Conservation (phyloP, 2,113 vertebrate genomes). For the Pelecanoides urinatrix region DNA sequence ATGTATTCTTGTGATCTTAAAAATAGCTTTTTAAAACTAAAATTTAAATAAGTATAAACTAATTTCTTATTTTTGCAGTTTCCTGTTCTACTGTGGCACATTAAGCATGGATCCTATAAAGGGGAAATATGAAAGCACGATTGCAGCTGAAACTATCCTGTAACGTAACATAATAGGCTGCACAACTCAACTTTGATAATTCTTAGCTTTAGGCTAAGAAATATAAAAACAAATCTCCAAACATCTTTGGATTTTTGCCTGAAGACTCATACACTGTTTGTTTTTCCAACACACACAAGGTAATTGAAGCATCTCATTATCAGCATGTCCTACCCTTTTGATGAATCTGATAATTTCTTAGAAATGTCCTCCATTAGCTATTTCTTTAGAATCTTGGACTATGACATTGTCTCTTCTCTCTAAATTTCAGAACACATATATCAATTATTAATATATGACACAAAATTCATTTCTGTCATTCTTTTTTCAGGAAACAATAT, state of each 20-base stretch:
- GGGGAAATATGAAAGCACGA: background rate
- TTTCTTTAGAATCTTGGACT: background rate
- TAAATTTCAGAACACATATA: background rate
- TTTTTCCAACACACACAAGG: background rate
- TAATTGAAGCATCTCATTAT: background rate
- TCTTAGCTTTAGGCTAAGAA: background rate
- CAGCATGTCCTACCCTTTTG: background rate
- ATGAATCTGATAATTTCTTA: background rate
- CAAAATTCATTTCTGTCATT: background rate
- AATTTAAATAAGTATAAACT: background rate
- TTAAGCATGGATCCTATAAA: background rate
- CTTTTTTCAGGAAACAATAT: background rate
- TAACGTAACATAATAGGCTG: background rate
- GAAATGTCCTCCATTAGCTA: background rate
- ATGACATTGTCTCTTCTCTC: background rate
- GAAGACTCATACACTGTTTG: background rate
- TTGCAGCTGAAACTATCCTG: background rate
- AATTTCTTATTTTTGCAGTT: background rate
- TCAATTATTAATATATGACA: background rate
- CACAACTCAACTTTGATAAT: background rate
- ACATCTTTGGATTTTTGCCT: background rate
- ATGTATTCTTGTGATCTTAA: background rate
- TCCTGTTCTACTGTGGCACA: background rate
- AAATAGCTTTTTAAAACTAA: background rate
- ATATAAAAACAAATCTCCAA: background rate